These are phyloP conservation scores for Lophura nycthemera DNA, from an alignment of 2,113 vertebrate genomes.

Conservation along the genomic window DNA sequence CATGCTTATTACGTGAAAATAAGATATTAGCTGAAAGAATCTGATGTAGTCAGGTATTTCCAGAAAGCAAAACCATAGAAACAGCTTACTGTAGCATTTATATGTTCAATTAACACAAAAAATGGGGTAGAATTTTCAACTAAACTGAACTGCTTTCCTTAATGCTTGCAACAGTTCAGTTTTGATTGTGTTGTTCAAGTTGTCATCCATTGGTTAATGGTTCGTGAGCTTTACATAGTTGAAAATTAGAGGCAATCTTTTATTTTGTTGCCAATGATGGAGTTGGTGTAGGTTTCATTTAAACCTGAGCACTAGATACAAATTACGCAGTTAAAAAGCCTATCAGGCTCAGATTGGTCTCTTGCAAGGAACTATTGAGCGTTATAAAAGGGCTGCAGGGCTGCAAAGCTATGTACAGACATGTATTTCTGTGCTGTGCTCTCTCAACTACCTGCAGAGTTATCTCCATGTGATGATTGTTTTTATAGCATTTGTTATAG, in stretches of 20 bases:
- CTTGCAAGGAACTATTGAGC: not conserved
- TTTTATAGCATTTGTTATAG: not conserved
- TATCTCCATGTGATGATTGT: not conserved
- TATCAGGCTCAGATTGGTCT: not conserved
- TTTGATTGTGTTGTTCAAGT: not conserved
- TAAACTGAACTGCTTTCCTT: not conserved
- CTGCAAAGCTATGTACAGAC: not conserved
- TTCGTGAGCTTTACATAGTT: not conserved
- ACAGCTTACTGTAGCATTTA: not conserved
- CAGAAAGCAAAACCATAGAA: not conserved
- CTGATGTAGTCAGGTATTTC: not conserved
- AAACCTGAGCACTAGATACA: not conserved
- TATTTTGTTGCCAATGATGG: not conserved
- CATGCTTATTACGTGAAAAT: not conserved
- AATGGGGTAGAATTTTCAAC: not conserved
- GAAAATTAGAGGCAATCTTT: not conserved
- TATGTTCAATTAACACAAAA: constrained; percentile 8
- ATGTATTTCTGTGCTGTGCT: not conserved
- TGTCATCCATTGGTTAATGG: not conserved
- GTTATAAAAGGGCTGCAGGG: not conserved
- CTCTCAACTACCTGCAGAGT: not conserved
- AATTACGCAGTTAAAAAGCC: not conserved
- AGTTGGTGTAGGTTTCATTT: not conserved
- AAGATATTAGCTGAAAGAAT: not conserved
- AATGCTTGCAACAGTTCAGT: not conserved